Base-by-base conservation (phyloP, 2,888 invertebrate species). In the Polietes domitor region DNA sequence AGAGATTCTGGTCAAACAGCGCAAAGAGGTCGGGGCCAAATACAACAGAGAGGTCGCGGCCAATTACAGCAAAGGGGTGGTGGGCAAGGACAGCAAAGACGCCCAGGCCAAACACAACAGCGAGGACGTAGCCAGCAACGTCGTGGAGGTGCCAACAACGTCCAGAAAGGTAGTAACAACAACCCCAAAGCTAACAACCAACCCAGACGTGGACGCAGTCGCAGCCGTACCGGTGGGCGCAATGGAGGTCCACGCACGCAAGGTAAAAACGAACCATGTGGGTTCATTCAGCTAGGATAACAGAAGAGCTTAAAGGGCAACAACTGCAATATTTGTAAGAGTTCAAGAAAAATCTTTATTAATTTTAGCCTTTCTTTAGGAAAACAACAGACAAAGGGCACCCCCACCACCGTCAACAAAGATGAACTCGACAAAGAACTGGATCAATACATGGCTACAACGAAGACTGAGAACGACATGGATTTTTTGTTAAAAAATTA, bases 391-490 rank as follows among this genome's bases (percentile, higher is more conserved):
- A 41, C 82, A 17, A 86, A 82, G 50, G 68, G 61, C 6, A 85
- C 82, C 10, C 91, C 92, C 0, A 93, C 94, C 0, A 85, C 82
- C 10, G 91, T 92, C 0, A 93, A 94, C 0, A 94, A 93, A 77
- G 95, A 95, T 86, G 94, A 95, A 88, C 89, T 96, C 75, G 96
- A 96, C 87, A 93, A 93, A n/a, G 94, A 96, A 87, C 90, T 96
- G 41, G 96, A 96, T 87, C 94, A 94, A 78, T 96, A 96, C 92
- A 96, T 96, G 96, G 93, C 95, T 3, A 94, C 94, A 87, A 94
- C 94, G 26, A 94, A 94, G 88, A 91, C 88, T 47, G 89, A 86
- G 74, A 85, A 86, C 68, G 85, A 89, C 78, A 88, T 89, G 88
- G 90, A 91, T 72, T 90, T 85, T 80, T 76, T 90, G 77, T 75